A percentile compares a stretch with the other conserved stretches of the same genome.
Conservation (phyloP, 2,888 invertebrate genomes). For the Minunthozetes semirufus region DNA sequence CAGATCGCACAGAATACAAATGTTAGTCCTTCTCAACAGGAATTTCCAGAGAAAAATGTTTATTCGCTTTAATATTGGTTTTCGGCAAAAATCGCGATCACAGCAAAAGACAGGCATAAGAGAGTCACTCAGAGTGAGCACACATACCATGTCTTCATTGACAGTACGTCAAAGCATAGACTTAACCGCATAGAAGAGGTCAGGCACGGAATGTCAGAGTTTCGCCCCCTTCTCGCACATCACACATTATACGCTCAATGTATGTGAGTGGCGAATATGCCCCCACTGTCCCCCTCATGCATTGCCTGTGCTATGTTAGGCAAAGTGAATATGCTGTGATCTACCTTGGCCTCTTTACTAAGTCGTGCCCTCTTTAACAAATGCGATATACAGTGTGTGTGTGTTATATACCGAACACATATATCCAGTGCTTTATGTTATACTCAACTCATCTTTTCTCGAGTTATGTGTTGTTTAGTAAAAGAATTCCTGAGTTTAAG, state of each 20-base stretch:
- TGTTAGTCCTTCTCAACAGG: neutral
- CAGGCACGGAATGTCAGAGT: constrained; percentile 19
- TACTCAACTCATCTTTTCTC: constrained; percentile 4
- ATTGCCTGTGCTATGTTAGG: neutral
- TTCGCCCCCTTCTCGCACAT: neutral
- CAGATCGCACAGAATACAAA: neutral
- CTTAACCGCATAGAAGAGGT: neutral
- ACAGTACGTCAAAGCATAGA: constrained; percentile 1
- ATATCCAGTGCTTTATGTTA: constrained; percentile 19
- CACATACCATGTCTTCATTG: constrained; percentile 11
- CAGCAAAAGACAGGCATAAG: too few relatives aligned
- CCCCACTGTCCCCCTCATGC: neutral
- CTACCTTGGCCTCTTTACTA: constrained; percentile 20
- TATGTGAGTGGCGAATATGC: neutral
- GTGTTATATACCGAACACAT: constrained; percentile 14
- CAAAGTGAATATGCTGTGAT: neutral
- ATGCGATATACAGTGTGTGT: neutral
- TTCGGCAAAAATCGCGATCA: neutral
- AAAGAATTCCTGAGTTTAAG: constrained; percentile 5
- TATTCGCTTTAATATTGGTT: neutral
- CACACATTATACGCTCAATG: neutral
- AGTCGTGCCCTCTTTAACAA: constrained; percentile 24
- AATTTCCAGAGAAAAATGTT: constrained; percentile 1
- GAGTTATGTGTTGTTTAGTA: constrained; percentile 5
- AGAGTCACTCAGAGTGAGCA: neutral